A percentile compares a stretch with the other conserved stretches of the same genome.
phyloP scores from a whole-genome alignment of 1,140 invertebrate genomes.

The Sitobion miscanthi region DNA sequence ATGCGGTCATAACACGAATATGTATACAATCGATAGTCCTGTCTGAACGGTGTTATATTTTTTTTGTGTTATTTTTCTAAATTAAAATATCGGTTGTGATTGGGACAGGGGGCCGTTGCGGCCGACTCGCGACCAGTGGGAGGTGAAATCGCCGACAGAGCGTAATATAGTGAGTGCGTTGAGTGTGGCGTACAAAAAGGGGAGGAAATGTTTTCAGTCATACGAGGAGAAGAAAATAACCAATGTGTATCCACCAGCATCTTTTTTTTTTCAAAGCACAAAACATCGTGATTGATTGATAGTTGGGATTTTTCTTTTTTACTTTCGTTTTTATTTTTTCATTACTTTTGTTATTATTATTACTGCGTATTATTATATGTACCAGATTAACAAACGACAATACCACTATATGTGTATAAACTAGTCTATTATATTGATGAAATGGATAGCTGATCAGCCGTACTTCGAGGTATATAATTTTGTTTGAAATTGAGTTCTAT shows the following conservation, averaged over 20 bases:
- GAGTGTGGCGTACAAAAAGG: too few species aligned
- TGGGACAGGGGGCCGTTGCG: background rate
- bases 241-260: background rate
- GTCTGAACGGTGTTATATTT: background rate
- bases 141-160: background rate
- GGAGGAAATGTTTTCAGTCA: background rate
- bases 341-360: background rate
- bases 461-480: background rate
- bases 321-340: background rate
- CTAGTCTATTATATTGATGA: background rate
- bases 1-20: background rate
- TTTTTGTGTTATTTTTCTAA: background rate
- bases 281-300: background rate
- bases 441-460: background rate
- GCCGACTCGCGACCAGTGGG: background rate
- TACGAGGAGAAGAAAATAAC: background rate
- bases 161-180: background rate
- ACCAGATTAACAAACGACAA: background rate
- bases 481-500: background rate
- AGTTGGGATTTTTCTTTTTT: background rate
- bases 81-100: conserved; percentile 21
- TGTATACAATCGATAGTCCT: too few species aligned
- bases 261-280: background rate
- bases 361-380: background rate
- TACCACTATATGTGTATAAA: background rate